These are phyloP conservation scores for Rhinichthys klamathensis DNA, from an alignment of 2,113 vertebrate genomes.

Conservation along the genomic window DNA sequence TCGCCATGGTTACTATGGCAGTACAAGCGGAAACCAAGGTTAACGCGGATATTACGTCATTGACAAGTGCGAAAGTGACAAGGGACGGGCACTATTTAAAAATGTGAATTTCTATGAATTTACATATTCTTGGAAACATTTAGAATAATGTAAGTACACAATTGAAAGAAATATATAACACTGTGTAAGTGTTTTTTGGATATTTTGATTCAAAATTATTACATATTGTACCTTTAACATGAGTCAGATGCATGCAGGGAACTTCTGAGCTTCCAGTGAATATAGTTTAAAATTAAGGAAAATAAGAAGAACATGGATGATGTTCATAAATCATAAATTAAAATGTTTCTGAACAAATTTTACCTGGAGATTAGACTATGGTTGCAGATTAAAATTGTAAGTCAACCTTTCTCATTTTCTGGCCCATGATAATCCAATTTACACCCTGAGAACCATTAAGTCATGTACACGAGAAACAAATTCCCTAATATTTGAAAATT, in stretches of 20 bases:
- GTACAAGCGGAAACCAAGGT: too few relatives aligned
- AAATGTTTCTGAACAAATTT: neutral
- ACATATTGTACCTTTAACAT: neutral
- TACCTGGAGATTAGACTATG: neutral
- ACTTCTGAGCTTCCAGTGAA: neutral
- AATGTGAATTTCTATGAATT: too few relatives aligned
- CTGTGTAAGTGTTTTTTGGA: too few relatives aligned
- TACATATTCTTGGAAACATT: too few relatives aligned
- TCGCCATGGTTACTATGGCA: too few relatives aligned
- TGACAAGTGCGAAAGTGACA: too few relatives aligned
- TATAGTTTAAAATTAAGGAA: neutral
- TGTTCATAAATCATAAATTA: neutral
- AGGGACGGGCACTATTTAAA: too few relatives aligned
- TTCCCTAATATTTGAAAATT: too few relatives aligned
- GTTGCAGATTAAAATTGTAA: neutral
- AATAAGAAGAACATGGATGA: neutral
- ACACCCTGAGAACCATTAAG: neutral
- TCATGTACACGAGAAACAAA: neutral
- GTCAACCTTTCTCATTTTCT: neutral
- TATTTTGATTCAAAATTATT: too few relatives aligned
- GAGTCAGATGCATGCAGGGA: conserved; percentile 1
- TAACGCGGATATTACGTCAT: too few relatives aligned
- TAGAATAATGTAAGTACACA: too few relatives aligned
- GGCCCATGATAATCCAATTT: neutral
- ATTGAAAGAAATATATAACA: too few relatives aligned